Conservation (phyloP, 1,140 invertebrate species). For the Mya arenaria region DNA sequence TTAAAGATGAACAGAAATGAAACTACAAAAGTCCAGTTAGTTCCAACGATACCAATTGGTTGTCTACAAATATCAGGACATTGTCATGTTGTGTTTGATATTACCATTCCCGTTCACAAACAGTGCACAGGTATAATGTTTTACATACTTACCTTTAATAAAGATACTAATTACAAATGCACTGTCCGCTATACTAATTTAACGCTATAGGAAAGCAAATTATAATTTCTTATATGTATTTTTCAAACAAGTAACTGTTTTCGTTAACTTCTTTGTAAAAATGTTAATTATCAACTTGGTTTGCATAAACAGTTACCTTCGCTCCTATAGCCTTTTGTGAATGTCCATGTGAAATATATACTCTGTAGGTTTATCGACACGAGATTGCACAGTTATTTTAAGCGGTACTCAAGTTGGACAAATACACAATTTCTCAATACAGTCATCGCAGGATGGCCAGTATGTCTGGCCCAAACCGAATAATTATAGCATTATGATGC, state of each 20-base stretch:
- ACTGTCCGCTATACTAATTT: not conserved
- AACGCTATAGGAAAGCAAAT: not conserved
- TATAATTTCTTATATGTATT: not conserved
- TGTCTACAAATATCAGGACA: not conserved
- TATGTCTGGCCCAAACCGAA: not conserved
- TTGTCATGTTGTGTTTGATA: not conserved
- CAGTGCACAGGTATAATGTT: not conserved
- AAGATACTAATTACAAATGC: not conserved
- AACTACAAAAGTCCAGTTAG: not conserved
- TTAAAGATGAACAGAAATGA: slow-evolving; percentile 12
- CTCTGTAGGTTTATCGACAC: slow-evolving; percentile 4
- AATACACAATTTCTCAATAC: not conserved
- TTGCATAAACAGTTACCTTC: not conserved
- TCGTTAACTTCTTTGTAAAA: not conserved
- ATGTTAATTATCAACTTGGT: not conserved
- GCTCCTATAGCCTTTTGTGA: not conserved
- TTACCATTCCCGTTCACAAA: not conserved
- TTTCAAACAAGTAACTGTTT: not conserved
- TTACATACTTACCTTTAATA: not conserved
- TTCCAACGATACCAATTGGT: not conserved
- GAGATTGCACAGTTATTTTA: not conserved
- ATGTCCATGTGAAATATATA: not conserved
- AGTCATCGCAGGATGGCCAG: slow-evolving; percentile 2
- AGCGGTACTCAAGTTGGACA: not conserved
- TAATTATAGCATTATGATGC: not conserved